These are phyloP conservation scores for Pseudonaja textilis DNA, from an alignment of 2,113 vertebrate species.

Conservation along the genomic window DNA sequence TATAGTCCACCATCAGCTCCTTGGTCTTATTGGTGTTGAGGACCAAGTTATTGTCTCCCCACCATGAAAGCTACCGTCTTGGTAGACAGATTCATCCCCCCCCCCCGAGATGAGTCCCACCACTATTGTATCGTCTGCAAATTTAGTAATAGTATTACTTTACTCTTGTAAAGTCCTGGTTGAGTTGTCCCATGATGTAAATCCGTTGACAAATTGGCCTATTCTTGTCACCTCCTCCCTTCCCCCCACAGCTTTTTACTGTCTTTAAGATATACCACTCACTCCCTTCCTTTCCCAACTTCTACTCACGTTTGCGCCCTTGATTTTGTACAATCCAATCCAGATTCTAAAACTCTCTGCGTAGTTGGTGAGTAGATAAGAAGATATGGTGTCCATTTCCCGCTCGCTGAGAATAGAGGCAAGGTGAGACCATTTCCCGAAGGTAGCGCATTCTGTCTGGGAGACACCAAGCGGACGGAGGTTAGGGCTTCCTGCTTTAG, in stretches of 20 bases:
- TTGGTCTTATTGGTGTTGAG: too few relatives aligned
- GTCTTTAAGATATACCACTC: too few relatives aligned
- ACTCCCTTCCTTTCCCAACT: too few relatives aligned
- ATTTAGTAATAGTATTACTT: too few relatives aligned
- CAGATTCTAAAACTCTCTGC: fast-evolving
- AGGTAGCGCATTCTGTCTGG: background rate
- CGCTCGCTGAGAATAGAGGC: background rate
- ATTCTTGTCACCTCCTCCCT: background rate
- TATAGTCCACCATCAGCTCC: too few relatives aligned
- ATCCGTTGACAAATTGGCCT: background rate
- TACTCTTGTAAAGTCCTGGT: background rate
- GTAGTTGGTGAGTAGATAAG: background rate
- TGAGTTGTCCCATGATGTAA: too few relatives aligned
- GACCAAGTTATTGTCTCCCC: too few relatives aligned
- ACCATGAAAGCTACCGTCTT: too few relatives aligned
- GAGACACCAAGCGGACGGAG: background rate
- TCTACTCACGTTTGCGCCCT: background rate
- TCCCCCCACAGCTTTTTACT: too few relatives aligned
- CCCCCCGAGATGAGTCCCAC: too few relatives aligned
- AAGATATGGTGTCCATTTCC: background rate
- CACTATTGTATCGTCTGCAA: too few relatives aligned
- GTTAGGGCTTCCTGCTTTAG: background rate
- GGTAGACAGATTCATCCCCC: too few relatives aligned
- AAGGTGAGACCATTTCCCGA: background rate
- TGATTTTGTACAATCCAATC: background rate